Evolutionary conservation across 2,888 invertebrate species (phyloP).

Genomic region (Atrina japonica): DNA sequence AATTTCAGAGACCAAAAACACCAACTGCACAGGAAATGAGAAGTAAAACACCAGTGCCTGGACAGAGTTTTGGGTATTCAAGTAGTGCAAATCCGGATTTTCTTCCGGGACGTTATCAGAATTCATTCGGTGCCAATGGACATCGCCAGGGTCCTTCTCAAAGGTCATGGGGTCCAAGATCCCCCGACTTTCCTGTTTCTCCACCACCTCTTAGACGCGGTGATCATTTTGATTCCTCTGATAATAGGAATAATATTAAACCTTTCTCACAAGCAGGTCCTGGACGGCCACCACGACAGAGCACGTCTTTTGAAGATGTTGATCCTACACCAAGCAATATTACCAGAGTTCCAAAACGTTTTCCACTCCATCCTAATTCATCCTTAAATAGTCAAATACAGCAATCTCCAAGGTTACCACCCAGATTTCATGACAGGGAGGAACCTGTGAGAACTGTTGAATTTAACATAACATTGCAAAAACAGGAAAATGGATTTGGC

Average conservation of each 20-base stretch:
- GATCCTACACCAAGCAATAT: slow-evolving; percentile 81
- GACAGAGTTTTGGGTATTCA: slow-evolving; percentile 52
- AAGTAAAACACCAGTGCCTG: slow-evolving; percentile 77
- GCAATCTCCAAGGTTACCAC: slow-evolving; percentile 56
- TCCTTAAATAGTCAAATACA: slow-evolving; percentile 52
- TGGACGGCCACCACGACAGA: slow-evolving; percentile 80
- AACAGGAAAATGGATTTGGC: slow-evolving; percentile 97
- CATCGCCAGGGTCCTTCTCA: slow-evolving; percentile 48
- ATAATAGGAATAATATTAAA: slow-evolving; percentile 46
- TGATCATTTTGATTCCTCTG: slow-evolving; percentile 49
- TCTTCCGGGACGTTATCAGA: slow-evolving; percentile 51
- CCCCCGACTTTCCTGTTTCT: slow-evolving; percentile 37
- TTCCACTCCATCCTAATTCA: slow-evolving; percentile 58
- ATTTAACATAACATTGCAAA: slow-evolving; percentile 89
- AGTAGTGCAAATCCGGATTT: slow-evolving; percentile 56
- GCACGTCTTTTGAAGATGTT: slow-evolving; percentile 85
- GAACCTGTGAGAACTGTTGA: slow-evolving; percentile 81
- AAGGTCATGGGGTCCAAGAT: slow-evolving; percentile 51
- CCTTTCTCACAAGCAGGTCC: slow-evolving; percentile 62
- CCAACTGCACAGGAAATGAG: slow-evolving; percentile 77
- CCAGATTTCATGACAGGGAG: slow-evolving; percentile 57
- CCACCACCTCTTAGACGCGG: slow-evolving; percentile 53
- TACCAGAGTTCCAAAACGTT: slow-evolving; percentile 68
- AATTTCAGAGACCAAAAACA: slow-evolving; percentile 74
- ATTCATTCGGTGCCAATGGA: slow-evolving; percentile 51